phyloP scores from a whole-genome alignment of 2,113 vertebrate species.

The Diphyllodes magnificus region DNA sequence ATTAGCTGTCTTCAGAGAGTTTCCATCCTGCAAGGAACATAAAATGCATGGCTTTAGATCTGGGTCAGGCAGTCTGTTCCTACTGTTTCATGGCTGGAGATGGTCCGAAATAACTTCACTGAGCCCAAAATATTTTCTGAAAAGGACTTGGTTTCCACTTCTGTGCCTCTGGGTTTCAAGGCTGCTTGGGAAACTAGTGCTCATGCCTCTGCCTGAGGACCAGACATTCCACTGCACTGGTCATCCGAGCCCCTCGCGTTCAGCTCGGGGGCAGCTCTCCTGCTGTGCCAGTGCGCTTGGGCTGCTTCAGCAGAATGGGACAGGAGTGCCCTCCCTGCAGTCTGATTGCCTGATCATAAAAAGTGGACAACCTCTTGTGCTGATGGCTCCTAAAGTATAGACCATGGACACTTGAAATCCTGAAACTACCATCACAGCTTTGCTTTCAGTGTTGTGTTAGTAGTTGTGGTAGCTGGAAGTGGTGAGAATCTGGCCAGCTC shows the following conservation, averaged over 20 bases:
- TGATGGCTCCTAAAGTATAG: background rate
- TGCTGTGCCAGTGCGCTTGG: background rate
- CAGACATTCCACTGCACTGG: fast-evolving
- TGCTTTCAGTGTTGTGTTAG: background rate
- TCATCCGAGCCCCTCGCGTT: fast-evolving
- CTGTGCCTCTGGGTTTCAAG: background rate
- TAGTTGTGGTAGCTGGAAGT: background rate
- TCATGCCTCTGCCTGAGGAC: background rate
- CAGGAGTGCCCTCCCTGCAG: background rate
- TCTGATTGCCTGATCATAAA: background rate
- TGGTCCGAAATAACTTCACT: background rate
- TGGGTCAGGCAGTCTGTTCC: background rate
- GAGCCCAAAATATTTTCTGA: background rate
- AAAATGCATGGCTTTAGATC: background rate
- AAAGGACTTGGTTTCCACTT: background rate
- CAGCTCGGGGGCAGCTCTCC: background rate
- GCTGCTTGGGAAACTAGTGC: background rate
- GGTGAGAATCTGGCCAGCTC: background rate
- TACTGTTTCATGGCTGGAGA: background rate
- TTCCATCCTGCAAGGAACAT: background rate
- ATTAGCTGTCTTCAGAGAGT: background rate
- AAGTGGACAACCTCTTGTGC: background rate
- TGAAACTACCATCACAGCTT: background rate
- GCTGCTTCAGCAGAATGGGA: background rate
- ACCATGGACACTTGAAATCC: background rate